Conservation (phyloP, 2,888 invertebrate genomes). For the Platycnemis pennipes region DNA sequence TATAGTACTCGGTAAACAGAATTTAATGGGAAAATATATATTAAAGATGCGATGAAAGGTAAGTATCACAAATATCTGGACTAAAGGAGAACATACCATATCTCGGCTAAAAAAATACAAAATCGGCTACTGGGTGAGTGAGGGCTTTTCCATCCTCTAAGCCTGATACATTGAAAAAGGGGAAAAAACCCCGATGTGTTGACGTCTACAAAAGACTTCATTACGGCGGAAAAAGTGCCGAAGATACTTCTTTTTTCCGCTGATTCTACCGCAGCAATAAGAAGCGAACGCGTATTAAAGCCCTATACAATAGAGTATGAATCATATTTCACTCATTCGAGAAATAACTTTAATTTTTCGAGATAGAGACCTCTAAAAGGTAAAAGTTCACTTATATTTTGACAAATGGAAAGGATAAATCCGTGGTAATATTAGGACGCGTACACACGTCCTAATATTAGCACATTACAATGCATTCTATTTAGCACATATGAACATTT, state of each 20-base stretch:
- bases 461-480: too few species aligned
- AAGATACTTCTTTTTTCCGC: neutral
- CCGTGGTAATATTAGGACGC: too few species aligned
- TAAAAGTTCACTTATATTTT: neutral
- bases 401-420: neutral
- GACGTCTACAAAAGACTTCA: slow-evolving; percentile 31
- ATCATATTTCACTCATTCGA: neutral
- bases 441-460: too few species aligned
- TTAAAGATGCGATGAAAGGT: too few species aligned
- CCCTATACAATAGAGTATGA: neutral
- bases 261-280: neutral
- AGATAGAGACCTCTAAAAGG: neutral
- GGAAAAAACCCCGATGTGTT: neutral
- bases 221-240: slow-evolving; percentile 13
- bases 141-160: neutral
- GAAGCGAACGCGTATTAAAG: neutral
- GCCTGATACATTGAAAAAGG: neutral
- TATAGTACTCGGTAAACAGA: too few species aligned
- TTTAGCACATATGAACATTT: too few species aligned
- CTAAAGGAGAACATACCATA: too few species aligned
- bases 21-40: too few species aligned
- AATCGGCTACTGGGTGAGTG: neutral
- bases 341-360: neutral
- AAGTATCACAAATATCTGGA: too few species aligned
- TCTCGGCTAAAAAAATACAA: neutral